Conservation (phyloP, 1,140 invertebrate genomes). For the Drosophila cardini region DNA sequence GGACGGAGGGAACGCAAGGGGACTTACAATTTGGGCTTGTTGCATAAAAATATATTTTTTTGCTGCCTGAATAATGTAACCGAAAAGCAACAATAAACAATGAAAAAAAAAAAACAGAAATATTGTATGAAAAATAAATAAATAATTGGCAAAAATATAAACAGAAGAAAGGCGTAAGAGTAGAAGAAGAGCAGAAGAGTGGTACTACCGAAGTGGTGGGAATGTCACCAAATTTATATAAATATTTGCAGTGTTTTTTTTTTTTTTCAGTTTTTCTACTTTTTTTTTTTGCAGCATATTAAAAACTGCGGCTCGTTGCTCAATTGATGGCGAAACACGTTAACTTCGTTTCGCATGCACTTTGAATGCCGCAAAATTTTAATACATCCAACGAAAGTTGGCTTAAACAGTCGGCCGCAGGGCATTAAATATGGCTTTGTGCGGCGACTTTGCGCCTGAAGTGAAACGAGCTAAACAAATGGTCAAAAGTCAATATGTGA, state of each 20-base stretch:
- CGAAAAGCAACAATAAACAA: neutral
- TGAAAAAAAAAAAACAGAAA: neutral
- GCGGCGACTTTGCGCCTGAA: neutral
- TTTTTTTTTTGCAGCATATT: neutral
- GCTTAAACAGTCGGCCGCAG: conserved; percentile 1
- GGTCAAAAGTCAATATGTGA: conserved; percentile 3
- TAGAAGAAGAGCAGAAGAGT: neutral
- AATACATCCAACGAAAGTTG: conserved; percentile 5
- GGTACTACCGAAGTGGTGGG: neutral
- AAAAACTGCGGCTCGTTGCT: neutral
- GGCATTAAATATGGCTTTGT: conserved; percentile 5
- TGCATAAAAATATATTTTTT: conserved; percentile 26
- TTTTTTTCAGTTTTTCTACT: neutral
- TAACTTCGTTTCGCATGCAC: conserved; percentile 6
- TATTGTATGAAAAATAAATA: conserved; percentile 42
- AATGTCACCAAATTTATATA: conserved; percentile 22
- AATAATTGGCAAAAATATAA: conserved; percentile 32
- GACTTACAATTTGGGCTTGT: conserved; percentile 5
- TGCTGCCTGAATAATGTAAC: conserved; percentile 27
- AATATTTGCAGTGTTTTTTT: conserved; percentile 21
- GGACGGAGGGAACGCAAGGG: neutral
- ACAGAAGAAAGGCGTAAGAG: neutral
- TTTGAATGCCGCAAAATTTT: neutral
- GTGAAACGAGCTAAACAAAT: conserved; percentile 6
- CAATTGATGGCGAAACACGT: conserved; percentile 1